phyloP scores from a whole-genome alignment of 2,113 vertebrate species.

The Fulica atra region DNA sequence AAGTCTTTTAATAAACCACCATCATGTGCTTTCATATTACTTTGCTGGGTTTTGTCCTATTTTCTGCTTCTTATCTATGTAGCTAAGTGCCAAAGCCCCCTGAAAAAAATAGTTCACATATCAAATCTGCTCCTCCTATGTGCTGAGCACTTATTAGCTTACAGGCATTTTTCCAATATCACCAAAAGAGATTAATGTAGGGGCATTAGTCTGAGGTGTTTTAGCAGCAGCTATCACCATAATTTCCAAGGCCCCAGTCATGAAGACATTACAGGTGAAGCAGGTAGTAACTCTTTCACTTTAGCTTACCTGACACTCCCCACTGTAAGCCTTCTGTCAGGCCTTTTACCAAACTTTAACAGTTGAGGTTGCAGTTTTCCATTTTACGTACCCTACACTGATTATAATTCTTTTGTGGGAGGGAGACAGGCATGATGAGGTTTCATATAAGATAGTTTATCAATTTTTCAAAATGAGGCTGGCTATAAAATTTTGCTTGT shows the following conservation, averaged over 20 bases:
- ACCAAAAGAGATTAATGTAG: neutral
- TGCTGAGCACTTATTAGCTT: conserved; percentile 6
- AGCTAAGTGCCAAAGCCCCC: neutral
- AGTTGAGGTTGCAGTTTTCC: neutral
- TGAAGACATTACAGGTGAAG: neutral
- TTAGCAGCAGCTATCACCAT: neutral
- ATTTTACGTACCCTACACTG: neutral
- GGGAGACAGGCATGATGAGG: neutral
- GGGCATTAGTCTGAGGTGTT: neutral
- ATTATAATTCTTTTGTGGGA: neutral
- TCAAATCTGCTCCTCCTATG: conserved; percentile 12
- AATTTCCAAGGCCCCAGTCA: neutral
- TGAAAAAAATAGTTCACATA: conserved; percentile 18
- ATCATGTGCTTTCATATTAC: neutral
- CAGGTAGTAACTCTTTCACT: neutral
- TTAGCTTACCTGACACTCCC: neutral
- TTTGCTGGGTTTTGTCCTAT: neutral
- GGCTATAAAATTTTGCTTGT: neutral
- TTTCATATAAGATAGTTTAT: neutral
- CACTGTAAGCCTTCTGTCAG: neutral
- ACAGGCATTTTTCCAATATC: conserved; percentile 32
- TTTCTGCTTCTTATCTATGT: conserved; percentile 31
- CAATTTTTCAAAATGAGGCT: neutral
- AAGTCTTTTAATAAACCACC: conserved; percentile 32
- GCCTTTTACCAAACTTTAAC: neutral